phyloP scores from a whole-genome alignment of 1,140 invertebrate genomes.

The Bombus superbus region DNA sequence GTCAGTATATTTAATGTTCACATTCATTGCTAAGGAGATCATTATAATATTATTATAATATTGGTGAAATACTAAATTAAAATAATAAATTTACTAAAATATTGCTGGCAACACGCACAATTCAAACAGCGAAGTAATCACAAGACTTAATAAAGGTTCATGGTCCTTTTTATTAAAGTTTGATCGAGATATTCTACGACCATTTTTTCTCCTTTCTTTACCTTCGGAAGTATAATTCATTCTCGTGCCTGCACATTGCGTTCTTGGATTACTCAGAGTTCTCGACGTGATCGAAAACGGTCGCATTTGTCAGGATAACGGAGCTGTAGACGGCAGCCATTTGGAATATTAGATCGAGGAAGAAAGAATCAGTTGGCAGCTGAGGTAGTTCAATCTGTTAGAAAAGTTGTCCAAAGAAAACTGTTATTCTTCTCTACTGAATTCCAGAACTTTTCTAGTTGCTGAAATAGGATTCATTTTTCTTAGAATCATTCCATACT shows the following conservation, averaged over 20 bases:
- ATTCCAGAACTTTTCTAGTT: background rate
- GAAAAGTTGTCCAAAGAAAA: conserved; percentile 21
- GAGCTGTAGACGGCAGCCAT: background rate
- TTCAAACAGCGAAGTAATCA: background rate
- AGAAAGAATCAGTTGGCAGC: conserved; percentile 16
- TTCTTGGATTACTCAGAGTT: background rate
- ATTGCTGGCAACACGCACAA: background rate
- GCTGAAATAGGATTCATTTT: background rate
- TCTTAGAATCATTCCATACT: no score
- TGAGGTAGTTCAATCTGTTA: conserved; percentile 3
- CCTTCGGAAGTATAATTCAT: background rate
- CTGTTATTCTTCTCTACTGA: background rate
- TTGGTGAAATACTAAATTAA: no score
- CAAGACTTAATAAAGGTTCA: background rate
- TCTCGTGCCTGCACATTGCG: conserved; percentile 7
- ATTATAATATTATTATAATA: no score
- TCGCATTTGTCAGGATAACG: conserved; percentile 21
- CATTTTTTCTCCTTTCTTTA: background rate
- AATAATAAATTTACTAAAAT: background rate
- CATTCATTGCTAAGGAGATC: no score
- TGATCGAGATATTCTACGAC: background rate
- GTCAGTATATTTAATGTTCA: no score
- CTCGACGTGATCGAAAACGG: conserved; percentile 3
- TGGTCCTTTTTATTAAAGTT: background rate
- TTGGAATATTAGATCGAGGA: conserved; percentile 11